Base-by-base conservation (phyloP, 1,140 invertebrate species). In the Pseudomyrmex flavicornis region DNA sequence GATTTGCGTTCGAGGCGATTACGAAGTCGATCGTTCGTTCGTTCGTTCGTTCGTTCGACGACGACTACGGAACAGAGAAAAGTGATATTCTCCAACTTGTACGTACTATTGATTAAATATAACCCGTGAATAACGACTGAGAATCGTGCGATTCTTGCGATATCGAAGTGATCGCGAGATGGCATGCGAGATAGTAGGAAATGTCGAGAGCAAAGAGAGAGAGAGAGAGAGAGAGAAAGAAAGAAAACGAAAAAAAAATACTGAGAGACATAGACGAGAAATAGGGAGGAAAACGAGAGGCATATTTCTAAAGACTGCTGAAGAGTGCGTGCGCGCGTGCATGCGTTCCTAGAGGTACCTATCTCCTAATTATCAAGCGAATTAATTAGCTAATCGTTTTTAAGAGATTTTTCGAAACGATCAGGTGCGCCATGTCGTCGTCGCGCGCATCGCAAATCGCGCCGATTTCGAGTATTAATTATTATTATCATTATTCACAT, bases 221-320 rank as follows among this genome's bases (percentile, higher is more conserved):
- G 50, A 74, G 66, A 35, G 15, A 12, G 10, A 26, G n/a, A 15
- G 84, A 44, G 20, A 63, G 59, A n/a, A n/a, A 79, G 52, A 72
- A 44, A 63, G 59, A 62, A 7, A 52, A 20, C 0, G 48, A 83
- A 65, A 58, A 10, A 62, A 69, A 82, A 58, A 87, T 22, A 69
- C 44, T 69, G 54, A 85, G 15, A 58, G 82, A 69, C 26, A 83
- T 9, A 13, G 61, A 15, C 10, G 26, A 61, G 22, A 87, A 35
- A 35, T 35, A 35, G 44, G 12, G 22, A 54, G 56, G 35, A 22
- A 50, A 79, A 35, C 35, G 54, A 70, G 50, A 76, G 68, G 85
- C 85, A 93, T 93, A 93, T 93, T 93, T 94, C 92, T 93, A 93
- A 94, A 94, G 93, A 94, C 93, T 94, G 93, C 92, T 93, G 91